phyloP scores from a whole-genome alignment of 2,113 vertebrate species.

The Romanogobio albipinnatus region DNA sequence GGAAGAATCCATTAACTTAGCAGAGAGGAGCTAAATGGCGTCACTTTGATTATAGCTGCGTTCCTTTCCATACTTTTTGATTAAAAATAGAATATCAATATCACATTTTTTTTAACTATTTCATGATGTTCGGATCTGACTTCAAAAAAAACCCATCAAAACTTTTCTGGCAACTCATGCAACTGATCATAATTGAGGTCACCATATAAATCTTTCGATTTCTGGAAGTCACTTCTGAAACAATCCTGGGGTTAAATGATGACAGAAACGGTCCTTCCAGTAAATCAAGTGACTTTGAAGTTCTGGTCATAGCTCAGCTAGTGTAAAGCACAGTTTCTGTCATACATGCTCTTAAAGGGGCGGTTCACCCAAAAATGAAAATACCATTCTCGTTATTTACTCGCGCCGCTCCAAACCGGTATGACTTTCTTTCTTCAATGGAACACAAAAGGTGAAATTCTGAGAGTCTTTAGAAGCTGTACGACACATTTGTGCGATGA shows the following conservation, averaged over 20 bases:
- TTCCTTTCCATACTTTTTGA: constrained; percentile 62
- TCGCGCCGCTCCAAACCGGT: not conserved
- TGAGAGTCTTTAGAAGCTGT: not conserved
- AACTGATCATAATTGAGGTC: constrained; percentile 55
- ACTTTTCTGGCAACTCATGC: constrained; percentile 50
- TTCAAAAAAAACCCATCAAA: constrained; percentile 37
- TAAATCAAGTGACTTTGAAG: constrained; percentile 66
- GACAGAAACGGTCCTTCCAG: constrained; percentile 51
- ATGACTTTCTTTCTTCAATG: not conserved
- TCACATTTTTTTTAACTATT: constrained; percentile 56
- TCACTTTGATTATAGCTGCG: constrained; percentile 81
- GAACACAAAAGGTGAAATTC: not conserved
- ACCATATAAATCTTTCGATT: constrained; percentile 56
- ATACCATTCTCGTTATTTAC: not conserved
- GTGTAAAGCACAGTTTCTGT: not conserved
- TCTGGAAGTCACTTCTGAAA: constrained; percentile 57
- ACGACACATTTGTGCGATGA: not conserved
- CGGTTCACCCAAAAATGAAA: not conserved
- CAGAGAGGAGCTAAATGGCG: constrained; percentile 82
- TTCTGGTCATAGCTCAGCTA: constrained; percentile 59
- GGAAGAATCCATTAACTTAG: constrained; percentile 83
- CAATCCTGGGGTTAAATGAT: constrained; percentile 47
- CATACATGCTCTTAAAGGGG: not conserved
- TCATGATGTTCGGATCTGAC: constrained; percentile 50
- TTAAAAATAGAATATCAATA: constrained; percentile 57